Base-by-base conservation (phyloP, 2,888 invertebrate genomes). In the Crepidodera aurea region DNA sequence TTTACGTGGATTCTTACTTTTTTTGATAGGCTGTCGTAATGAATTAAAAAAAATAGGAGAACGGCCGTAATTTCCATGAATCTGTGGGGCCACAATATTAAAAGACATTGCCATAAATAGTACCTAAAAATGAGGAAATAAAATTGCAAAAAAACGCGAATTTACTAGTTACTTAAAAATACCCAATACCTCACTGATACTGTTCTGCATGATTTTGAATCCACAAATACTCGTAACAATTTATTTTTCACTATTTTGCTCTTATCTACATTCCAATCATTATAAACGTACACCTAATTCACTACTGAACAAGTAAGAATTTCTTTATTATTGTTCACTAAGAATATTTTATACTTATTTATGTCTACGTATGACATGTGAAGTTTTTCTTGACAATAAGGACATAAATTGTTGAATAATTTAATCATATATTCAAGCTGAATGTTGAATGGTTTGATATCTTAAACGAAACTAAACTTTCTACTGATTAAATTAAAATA, bases 351-450 rank as follows among this genome's bases (percentile, higher is more conserved):
- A 46, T 34, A 55, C 34, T 44, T 55, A 56, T 56, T 56, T 46
- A 56, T 48, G 56, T 37, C 34, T 56, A 18, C 19, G 56, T 46
- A 48, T 56, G 56, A 56, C 37, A 46, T 56, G 46, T 32, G 46
- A 22, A 56, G 19, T 56, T 56, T 37, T 29, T 56, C 42, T 37
- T 46, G 34, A 56, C 56, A 56, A 56, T 56, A 37, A 56, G 56
- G 12, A 46, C 32, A 56, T 56, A 46, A 56, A 48, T 56, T 46
- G 25, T 48, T 46, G 34, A 32, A 56, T 56, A 29, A 37, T 56
- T 48, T 37, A 56, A 12, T 51, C 12, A 37, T 51, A 32, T 51
- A 51, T 51, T 46, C 56, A 34, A n/a, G 16, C 15, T 37, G 22
- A 37, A 46, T 16, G 46, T 16, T 56, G 46, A 46, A 48, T 48